Percentiles rank a stretch among this genome's conserved stretches.
phyloP scores from a whole-genome alignment of 2,113 vertebrate species.

The Thalassarche chlororhynchos region DNA sequence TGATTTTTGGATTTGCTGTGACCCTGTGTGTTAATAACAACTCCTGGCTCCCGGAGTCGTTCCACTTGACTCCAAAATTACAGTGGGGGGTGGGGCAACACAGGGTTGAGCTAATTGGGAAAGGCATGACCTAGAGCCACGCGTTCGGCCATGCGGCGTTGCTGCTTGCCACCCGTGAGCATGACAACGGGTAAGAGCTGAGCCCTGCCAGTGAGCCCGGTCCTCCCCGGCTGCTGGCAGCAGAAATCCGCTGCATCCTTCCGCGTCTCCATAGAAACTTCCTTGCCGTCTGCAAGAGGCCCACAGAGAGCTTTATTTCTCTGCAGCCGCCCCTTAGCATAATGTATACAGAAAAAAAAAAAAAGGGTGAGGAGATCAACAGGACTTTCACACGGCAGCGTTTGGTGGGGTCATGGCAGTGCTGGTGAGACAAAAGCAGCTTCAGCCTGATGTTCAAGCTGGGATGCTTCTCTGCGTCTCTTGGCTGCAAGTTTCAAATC shows the following conservation, averaged over 20 bases:
- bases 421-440: background rate
- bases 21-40: background rate
- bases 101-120: background rate
- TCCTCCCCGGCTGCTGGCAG: background rate
- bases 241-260: background rate
- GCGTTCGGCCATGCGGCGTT: rapidly evolving
- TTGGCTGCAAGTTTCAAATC: constrained; percentile 22
- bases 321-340: background rate
- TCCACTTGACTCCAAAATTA: background rate
- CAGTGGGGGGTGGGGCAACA: rapidly evolving
- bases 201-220: rapidly evolving
- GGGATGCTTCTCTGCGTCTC: background rate
- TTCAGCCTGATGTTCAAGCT: background rate
- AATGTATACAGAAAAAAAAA: background rate
- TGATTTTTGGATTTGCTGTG: background rate
- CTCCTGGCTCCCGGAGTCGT: rapidly evolving
- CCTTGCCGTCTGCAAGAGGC: background rate
- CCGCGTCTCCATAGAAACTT: constrained; percentile 12
- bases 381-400: rapidly evolving
- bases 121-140: background rate
- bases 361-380: background rate
- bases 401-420: background rate
- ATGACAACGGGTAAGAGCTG: background rate
- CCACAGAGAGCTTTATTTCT: background rate
- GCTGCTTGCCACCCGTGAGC: background rate